A percentile compares a stretch with the other conserved stretches of the same genome.
Evolutionary conservation across 2,888 invertebrate genomes (phyloP).

Genomic region (Stenchaetothrips biformis): DNA sequence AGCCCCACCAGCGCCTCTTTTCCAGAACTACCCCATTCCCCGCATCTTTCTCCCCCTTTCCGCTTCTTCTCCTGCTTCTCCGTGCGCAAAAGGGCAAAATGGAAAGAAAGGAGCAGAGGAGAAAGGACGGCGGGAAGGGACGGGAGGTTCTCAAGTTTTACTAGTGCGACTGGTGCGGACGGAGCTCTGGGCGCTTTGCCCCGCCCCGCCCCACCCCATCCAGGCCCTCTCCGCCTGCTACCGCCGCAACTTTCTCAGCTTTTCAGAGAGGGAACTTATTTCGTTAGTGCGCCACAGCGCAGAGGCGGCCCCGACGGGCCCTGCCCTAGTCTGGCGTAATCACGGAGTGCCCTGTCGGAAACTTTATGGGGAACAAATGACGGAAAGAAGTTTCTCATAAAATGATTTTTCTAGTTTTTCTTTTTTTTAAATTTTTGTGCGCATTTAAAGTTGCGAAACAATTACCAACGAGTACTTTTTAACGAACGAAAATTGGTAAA

Average conservation of each 20-base stretch:
- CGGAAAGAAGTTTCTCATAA: no score
- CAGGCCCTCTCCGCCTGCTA: neutral
- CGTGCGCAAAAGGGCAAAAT: slow-evolving; percentile 12
- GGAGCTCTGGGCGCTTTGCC: slow-evolving; percentile 3
- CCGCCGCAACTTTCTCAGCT: slow-evolving; percentile 19
- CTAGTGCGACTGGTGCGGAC: slow-evolving; percentile 15
- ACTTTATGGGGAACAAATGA: no score
- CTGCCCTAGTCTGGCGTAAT: no score
- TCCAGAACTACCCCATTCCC: neutral
- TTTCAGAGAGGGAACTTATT: slow-evolving; percentile 23
- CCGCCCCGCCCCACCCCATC: neutral
- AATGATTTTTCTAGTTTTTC: no score
- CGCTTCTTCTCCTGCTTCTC: neutral
- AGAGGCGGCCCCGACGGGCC: no score
- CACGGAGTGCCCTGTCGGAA: no score
- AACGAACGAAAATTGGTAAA: no score
- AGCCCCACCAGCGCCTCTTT: neutral
- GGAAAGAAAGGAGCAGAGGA: neutral
- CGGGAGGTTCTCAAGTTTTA: slow-evolving; percentile 7
- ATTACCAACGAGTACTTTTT: no score
- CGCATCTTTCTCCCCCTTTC: neutral
- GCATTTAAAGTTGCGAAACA: no score
- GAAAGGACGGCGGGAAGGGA: neutral
- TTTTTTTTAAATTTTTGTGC: no score
- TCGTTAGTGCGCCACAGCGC: slow-evolving; percentile 2